Percentiles rank a stretch among this genome's conserved stretches.
These are phyloP conservation scores for Folsomia candida DNA, from an alignment of 2,888 invertebrate genomes.

Conservation along the genomic window DNA sequence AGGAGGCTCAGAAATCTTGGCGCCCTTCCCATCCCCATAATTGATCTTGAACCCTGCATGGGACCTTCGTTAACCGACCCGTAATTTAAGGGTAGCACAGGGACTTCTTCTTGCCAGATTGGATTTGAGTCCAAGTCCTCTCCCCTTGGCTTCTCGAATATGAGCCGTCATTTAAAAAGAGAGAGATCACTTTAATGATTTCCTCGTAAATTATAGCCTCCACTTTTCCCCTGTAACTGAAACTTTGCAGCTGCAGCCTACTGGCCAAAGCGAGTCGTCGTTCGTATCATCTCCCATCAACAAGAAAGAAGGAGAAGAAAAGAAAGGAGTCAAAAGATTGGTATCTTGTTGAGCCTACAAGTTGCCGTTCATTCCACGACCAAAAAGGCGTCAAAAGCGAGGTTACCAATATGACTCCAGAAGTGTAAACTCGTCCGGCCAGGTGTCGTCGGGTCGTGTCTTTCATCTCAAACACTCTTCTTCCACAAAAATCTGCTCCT, in stretches of 20 bases:
- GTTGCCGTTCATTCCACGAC: too few relatives aligned
- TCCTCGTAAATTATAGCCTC: conserved; percentile 36
- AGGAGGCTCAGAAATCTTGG: too few relatives aligned
- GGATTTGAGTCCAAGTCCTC: too few relatives aligned
- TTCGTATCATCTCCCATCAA: too few relatives aligned
- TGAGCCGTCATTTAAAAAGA: too few relatives aligned
- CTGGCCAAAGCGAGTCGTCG: too few relatives aligned
- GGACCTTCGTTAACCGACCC: background rate
- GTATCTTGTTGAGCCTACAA: background rate
- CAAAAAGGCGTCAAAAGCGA: background rate
- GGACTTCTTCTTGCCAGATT: too few relatives aligned
- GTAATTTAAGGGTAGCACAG: background rate
- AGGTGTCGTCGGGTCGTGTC: background rate
- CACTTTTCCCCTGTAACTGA: conserved; percentile 25
- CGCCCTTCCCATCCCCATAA: too few relatives aligned
- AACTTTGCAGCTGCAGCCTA: conserved; percentile 33
- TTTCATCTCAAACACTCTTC: background rate
- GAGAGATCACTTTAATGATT: conserved; percentile 33
- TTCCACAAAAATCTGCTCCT: too few relatives aligned
- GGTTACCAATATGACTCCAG: background rate
- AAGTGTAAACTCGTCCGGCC: background rate
- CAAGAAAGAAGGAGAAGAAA: too few relatives aligned
- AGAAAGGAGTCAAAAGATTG: too few relatives aligned
- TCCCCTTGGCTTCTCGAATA: too few relatives aligned
- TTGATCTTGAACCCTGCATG: background rate